These are phyloP conservation scores for Microcebus murinus DNA, from an alignment of 2,113 vertebrate species.

Conservation along the genomic window DNA sequence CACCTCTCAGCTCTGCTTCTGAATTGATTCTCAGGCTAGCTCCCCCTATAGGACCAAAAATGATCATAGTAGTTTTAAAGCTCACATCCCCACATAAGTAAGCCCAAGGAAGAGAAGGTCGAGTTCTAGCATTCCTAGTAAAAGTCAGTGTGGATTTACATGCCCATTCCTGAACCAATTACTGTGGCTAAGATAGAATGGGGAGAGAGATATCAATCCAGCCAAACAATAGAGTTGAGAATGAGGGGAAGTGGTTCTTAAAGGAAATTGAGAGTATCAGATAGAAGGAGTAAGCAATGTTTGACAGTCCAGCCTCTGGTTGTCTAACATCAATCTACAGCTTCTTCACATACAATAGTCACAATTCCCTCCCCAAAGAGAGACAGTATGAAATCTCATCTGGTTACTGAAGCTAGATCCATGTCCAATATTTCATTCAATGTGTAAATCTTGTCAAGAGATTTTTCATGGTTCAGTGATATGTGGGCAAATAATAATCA, in stretches of 20 bases:
- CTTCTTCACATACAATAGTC: background rate
- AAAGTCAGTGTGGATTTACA: background rate
- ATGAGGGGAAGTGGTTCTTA: background rate
- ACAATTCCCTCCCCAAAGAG: background rate
- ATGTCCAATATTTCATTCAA: conserved; percentile 1
- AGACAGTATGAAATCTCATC: background rate
- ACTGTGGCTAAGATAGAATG: background rate
- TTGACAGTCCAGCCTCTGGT: background rate
- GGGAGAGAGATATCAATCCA: background rate
- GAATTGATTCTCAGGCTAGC: background rate
- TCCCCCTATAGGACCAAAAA: background rate
- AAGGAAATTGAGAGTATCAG: background rate
- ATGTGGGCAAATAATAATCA: background rate
- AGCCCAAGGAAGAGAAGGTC: background rate
- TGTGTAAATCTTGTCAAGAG: background rate
- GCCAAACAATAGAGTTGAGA: background rate
- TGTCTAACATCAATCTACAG: background rate
- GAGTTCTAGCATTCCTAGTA: background rate
- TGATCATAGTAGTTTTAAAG: background rate
- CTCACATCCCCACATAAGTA: background rate
- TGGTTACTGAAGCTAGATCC: background rate
- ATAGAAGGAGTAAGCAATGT: background rate
- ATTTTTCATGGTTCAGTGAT: conserved; percentile 21
- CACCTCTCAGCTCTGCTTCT: background rate
- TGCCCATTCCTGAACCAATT: background rate